These are phyloP conservation scores for Netelia inedita DNA, from an alignment of 2,888 invertebrate genomes.

Conservation along the genomic window DNA sequence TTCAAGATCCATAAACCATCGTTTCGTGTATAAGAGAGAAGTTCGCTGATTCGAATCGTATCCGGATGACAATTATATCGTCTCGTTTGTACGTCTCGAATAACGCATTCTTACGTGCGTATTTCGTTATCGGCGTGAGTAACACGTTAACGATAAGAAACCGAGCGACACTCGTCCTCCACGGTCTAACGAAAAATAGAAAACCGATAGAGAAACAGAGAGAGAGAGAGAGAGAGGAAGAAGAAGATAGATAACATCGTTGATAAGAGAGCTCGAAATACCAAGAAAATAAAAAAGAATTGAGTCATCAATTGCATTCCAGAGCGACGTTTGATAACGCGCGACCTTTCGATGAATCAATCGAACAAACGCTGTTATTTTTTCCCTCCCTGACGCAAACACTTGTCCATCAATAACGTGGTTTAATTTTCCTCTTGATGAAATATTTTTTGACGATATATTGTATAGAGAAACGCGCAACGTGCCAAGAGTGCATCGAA, in stretches of 20 bases:
- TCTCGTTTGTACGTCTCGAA: too few relatives aligned
- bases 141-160: too few relatives aligned
- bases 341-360: conserved; percentile 77
- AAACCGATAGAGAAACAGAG: background rate
- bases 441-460: conserved; percentile 14
- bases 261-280: background rate
- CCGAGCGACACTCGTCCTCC: too few relatives aligned
- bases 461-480: background rate
- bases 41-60: too few relatives aligned
- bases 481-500: conserved; percentile 23
- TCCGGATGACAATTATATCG: too few relatives aligned
- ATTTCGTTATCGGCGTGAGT: too few relatives aligned
- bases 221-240: conserved; percentile 16
- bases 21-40: too few relatives aligned
- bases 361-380: conserved; percentile 31
- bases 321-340: conserved; percentile 73
- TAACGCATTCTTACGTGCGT: too few relatives aligned
- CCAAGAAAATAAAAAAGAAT: background rate
- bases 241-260: background rate
- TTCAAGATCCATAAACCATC: too few relatives aligned
- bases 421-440: background rate
- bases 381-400: background rate
- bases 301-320: conserved; percentile 55
- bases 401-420: background rate
- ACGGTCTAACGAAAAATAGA: background rate